Percentiles rank a stretch among this genome's conserved stretches.
Conservation (phyloP, 2,113 vertebrate species). For the Probosciger aterrimus region DNA sequence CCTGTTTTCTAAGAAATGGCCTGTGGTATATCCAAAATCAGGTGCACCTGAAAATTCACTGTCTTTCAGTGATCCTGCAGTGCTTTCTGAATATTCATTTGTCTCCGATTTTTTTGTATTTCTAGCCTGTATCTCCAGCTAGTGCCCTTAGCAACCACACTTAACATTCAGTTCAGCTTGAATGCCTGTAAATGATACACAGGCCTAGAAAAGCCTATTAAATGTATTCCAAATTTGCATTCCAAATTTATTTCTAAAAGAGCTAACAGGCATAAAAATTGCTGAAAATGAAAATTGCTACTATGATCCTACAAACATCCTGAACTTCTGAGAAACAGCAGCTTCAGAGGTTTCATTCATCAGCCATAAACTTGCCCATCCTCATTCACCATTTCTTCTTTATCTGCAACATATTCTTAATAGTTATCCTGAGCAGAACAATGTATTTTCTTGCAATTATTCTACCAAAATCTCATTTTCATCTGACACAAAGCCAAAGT, state of each 20-base stretch:
- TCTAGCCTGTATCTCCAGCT: neutral
- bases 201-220: neutral
- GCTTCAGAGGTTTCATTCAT: neutral
- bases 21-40: neutral
- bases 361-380: neutral
- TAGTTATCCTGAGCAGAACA: neutral
- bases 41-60: neutral
- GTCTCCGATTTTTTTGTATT: neutral
- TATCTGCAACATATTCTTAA: neutral
- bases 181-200: neutral
- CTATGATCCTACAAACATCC: neutral
- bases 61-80: neutral
- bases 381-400: neutral
- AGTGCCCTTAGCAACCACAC: neutral
- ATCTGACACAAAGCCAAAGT: neutral
- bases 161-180: neutral
- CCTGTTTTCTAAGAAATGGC: neutral
- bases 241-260: neutral
- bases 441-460: neutral
- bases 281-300: neutral
- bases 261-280: neutral
- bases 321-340: neutral
- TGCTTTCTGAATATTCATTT: neutral
- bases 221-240: neutral
- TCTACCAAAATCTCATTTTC: neutral